Conservation (phyloP, 2,797 vertebrate species). For the Gallinago solitaria region DNA sequence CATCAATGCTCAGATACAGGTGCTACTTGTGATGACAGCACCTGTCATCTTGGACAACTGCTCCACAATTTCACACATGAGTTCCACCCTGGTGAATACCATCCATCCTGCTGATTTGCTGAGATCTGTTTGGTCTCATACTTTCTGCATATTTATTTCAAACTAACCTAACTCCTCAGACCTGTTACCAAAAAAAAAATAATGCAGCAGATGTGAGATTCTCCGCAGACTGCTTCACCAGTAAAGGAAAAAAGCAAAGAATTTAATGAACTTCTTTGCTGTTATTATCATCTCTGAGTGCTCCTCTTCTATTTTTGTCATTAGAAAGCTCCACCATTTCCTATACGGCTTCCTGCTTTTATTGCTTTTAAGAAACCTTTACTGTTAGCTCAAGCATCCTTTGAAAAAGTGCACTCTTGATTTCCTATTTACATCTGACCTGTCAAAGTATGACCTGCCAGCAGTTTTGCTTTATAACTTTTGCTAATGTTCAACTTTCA, state of each 20-base stretch:
- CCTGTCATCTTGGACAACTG: neutral
- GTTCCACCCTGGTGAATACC: accelerated
- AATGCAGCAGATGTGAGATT: neutral
- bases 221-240: neutral
- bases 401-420: neutral
- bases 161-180: neutral
- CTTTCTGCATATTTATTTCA: neutral
- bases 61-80: neutral
- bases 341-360: neutral
- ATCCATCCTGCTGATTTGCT: neutral
- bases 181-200: neutral
- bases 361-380: neutral
- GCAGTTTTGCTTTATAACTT: neutral
- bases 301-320: neutral
- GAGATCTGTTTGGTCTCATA: neutral
- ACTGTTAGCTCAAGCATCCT: neutral
- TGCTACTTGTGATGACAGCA: neutral
- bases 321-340: neutral
- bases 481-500: neutral
- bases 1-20: neutral
- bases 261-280: neutral
- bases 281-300: neutral
- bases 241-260: neutral
- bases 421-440: neutral
- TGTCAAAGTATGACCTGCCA: neutral